Evolutionary conservation across 1,140 invertebrate species (phyloP).

Genomic region (Dufourea novaeangliae): DNA sequence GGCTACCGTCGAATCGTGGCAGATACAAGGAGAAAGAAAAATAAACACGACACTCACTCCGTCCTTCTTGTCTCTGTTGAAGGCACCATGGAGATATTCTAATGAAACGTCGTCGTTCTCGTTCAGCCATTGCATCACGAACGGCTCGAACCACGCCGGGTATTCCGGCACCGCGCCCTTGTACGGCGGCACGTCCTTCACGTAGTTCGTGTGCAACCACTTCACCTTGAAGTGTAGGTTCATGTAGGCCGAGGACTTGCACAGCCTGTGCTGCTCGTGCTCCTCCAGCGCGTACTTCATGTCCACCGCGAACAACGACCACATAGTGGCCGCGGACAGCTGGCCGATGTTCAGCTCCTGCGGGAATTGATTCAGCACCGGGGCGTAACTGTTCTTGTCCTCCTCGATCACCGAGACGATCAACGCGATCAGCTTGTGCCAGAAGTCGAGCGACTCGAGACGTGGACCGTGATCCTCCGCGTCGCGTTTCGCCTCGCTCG

Average conservation of each 20-base stretch:
- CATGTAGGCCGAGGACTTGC: constrained; percentile 99
- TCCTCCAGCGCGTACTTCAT: constrained; percentile 99
- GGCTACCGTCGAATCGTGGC: too few relatives aligned
- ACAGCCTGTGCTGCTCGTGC: constrained; percentile 96
- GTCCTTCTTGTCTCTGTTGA: constrained; percentile 99
- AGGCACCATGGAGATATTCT: constrained; percentile 99
- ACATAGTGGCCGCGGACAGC: constrained; percentile 98
- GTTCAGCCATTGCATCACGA: constrained; percentile 99
- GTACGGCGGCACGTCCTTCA: constrained; percentile 98
- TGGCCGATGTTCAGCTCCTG: constrained; percentile 96
- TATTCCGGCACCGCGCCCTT: constrained; percentile 97
- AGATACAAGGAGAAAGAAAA: too few relatives aligned
- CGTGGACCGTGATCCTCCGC: constrained; percentile 94
- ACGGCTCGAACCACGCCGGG: constrained; percentile 99
- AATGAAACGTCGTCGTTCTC: constrained; percentile 99
- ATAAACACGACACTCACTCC: constrained; percentile 90
- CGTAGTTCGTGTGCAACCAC: constrained; percentile 99
- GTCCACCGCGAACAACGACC: constrained; percentile 98
- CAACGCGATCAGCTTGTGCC: constrained; percentile 98
- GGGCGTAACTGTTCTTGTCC: constrained; percentile 98
- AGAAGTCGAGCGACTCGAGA: constrained; percentile 97
- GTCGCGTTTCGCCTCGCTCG: constrained; percentile 92
- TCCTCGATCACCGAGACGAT: constrained; percentile 99
- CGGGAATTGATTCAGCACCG: constrained; percentile 98
- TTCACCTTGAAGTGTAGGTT: constrained; percentile 99